Percentiles rank a stretch among this genome's conserved stretches.
These are phyloP conservation scores for Drosophila colorata DNA, from an alignment of 2,888 invertebrate genomes.

Conservation along the genomic window DNA sequence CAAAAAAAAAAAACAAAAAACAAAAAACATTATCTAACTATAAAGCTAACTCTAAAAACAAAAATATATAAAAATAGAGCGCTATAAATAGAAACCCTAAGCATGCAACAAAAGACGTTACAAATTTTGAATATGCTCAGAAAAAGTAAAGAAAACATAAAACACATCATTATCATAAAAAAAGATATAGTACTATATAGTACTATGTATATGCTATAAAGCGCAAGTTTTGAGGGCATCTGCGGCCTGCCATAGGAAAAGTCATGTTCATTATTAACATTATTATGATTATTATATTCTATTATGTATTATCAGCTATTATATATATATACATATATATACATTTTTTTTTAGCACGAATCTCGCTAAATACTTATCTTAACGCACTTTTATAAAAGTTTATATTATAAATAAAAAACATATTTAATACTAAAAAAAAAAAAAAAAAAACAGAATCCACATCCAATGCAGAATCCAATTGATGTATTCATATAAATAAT, in stretches of 20 bases:
- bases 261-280: slow-evolving; percentile 63
- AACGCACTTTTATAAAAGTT: slow-evolving; percentile 44
- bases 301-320: slow-evolving; percentile 42
- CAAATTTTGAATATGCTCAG: slow-evolving; percentile 51
- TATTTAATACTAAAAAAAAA: slow-evolving; percentile 38
- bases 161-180: slow-evolving; percentile 5
- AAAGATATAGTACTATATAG: slow-evolving; percentile 13
- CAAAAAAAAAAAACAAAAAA: slow-evolving; percentile 7
- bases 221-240: slow-evolving; percentile 28
- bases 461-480: no score
- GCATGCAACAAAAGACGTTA: slow-evolving; percentile 33
- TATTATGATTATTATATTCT: slow-evolving; percentile 34
- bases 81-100: slow-evolving; percentile 1
- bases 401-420: slow-evolving; percentile 41
- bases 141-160: slow-evolving; percentile 6
- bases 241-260: slow-evolving; percentile 59
- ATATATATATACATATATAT: slow-evolving; percentile 23
- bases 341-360: slow-evolving; percentile 57
- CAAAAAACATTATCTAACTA: slow-evolving; percentile 13
- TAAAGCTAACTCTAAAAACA: slow-evolving; percentile 25
- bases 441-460: no score
- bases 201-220: slow-evolving; percentile 10
- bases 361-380: slow-evolving; percentile 53
- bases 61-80: slow-evolving; percentile 6
- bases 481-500: background rate